These are phyloP conservation scores for Macaria notata DNA, from an alignment of 2,888 invertebrate species.

Conservation along the genomic window DNA sequence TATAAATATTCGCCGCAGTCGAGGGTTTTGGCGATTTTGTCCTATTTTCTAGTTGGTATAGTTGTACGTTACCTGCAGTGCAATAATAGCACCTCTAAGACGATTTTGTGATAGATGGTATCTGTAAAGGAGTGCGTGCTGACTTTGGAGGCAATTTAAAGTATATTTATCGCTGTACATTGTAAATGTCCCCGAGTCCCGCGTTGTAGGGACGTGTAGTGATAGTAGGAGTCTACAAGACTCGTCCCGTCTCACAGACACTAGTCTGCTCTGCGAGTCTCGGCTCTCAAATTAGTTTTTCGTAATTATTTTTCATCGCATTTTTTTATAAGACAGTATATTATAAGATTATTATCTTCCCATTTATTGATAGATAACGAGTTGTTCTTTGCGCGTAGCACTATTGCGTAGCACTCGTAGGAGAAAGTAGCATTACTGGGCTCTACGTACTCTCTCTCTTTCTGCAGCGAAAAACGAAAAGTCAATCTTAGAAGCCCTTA, in stretches of 20 bases:
- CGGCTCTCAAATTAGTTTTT: too few relatives aligned
- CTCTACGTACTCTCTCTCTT: too few relatives aligned
- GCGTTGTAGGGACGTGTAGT: slow-evolving; percentile 23
- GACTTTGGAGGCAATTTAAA: slow-evolving; percentile 24
- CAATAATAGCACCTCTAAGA: slow-evolving; percentile 24
- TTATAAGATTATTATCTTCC: too few relatives aligned
- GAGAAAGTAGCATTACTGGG: too few relatives aligned
- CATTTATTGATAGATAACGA: too few relatives aligned
- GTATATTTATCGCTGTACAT: slow-evolving; percentile 29
- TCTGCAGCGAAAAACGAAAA: too few relatives aligned
- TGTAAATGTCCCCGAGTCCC: slow-evolving; percentile 25
- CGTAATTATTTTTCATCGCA: too few relatives aligned
- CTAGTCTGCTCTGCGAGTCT: too few relatives aligned
- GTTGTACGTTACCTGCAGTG: slow-evolving; percentile 17
- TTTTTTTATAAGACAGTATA: too few relatives aligned
- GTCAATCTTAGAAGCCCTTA: too few relatives aligned
- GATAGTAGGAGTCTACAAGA: slow-evolving; percentile 27
- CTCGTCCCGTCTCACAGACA: slow-evolving; percentile 3
- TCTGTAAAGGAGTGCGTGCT: slow-evolving; percentile 9
- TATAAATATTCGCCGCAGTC: not conserved
- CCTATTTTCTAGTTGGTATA: slow-evolving; percentile 4
- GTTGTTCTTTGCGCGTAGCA: too few relatives aligned
- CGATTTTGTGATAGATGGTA: slow-evolving; percentile 29
- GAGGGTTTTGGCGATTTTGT: not conserved
- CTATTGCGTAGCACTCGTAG: too few relatives aligned